Evolutionary conservation across 2,888 invertebrate genomes (phyloP), one percentile per base, ranked within the genome.

Genomic region (Drosophila eohydei): DNA sequence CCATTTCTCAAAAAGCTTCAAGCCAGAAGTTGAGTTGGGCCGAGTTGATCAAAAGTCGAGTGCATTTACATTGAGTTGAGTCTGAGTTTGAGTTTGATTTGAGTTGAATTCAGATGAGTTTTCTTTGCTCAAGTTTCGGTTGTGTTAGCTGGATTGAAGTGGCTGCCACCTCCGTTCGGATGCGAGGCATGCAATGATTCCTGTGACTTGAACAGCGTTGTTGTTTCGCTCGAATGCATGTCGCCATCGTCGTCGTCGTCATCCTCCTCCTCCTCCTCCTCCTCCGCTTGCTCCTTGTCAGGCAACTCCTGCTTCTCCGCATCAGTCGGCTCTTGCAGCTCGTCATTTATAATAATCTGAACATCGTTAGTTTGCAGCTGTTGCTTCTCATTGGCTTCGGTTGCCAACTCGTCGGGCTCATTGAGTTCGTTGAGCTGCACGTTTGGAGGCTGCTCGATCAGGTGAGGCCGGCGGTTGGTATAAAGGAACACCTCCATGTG

Each of bases 401-500:
- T 65, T 57, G 21, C 64, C 69, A 16, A 32, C 28, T 78, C 62
- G 0, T 64, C 60, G 61, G 41, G 63, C 72, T 36, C 16, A 0
- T 11, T 40, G 6, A 2, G 16, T 3, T 40, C 51, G 57, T 12
- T 36, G 2, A 21, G 7, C 64, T 36, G 16, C 62, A 4, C 40
- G 16, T 5, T 8, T 3, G 0, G 55, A 30, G 52, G 41, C 61
- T 80, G 78, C 3, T 75, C 62, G 36, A 64, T 64, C 7, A 69
- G 59, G 54, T 84, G 80, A 0, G 83, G 65, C 32, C 82, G 85
- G 3, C 88, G 86, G 38, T 74, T 78, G 3, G 90, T 92, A 28
- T 95, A 94, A 65, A 98, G 94, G 93, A 95, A 98, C 2, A 98
- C 98, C 90, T 97, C 96, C 98, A 98, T 98, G 91, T 97, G 94